Conservation (phyloP, 2,888 invertebrate species). For the Ochropleura plecta region DNA sequence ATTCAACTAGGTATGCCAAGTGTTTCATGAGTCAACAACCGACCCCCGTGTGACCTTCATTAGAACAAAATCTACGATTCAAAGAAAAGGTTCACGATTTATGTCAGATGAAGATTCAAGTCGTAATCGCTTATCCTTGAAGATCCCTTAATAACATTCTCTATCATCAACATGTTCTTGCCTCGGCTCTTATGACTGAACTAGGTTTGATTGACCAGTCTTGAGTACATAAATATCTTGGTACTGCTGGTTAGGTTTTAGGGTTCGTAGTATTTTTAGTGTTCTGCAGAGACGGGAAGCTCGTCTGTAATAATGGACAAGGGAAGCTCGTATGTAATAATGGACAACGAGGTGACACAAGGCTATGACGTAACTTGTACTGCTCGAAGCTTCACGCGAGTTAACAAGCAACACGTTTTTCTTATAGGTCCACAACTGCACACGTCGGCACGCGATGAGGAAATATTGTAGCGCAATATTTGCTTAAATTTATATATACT, state of each 20-base stretch:
- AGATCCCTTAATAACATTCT: constrained; percentile 20
- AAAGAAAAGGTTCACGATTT: constrained; percentile 18
- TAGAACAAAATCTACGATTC: constrained; percentile 21
- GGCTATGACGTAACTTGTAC: constrained; percentile 37
- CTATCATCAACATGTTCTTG: neutral
- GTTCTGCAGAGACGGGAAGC: neutral
- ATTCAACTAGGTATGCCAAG: neutral
- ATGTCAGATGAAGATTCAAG: constrained; percentile 16
- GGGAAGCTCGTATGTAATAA: constrained; percentile 2
- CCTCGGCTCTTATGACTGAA: constrained; percentile 2
- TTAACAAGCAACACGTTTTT: constrained; percentile 35
- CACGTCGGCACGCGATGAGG: constrained; percentile 46
- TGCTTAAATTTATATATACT: constrained; percentile 30
- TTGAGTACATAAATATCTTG: neutral
- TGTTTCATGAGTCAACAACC: constrained; percentile 10
- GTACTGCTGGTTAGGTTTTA: neutral
- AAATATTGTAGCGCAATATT: constrained; percentile 54
- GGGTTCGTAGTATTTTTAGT: neutral
- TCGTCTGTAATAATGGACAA: constrained; percentile 15
- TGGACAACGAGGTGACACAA: constrained; percentile 8
- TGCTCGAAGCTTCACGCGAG: constrained; percentile 41
- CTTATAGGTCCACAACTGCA: constrained; percentile 45
- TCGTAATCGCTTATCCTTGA: constrained; percentile 3
- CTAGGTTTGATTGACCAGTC: neutral
- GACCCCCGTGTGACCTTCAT: constrained; percentile 7